Evolutionary conservation across 2,888 invertebrate genomes (phyloP).

Genomic region (Melinaea menophilus): DNA sequence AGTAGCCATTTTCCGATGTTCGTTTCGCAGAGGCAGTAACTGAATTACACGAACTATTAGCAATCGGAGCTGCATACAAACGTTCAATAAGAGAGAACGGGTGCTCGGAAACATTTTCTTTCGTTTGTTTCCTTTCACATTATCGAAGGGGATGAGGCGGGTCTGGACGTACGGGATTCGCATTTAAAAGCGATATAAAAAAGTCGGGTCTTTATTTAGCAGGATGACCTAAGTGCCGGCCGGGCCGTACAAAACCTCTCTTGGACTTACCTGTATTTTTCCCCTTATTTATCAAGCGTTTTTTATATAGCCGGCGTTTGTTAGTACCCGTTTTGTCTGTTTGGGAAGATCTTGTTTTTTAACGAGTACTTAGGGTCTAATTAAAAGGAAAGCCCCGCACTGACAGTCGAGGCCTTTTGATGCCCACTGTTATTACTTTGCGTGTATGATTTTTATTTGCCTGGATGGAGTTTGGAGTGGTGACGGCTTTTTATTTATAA

Average conservation of each 20-base stretch:
- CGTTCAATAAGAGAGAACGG: slow-evolving; percentile 70
- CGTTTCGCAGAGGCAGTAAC: slow-evolving; percentile 56
- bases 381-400: slow-evolving; percentile 75
- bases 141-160: slow-evolving; percentile 69
- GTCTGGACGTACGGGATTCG: slow-evolving; percentile 67
- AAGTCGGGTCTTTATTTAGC: slow-evolving; percentile 75
- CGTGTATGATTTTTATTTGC: slow-evolving; percentile 75
- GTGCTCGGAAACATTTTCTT: slow-evolving; percentile 74
- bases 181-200: slow-evolving; percentile 78
- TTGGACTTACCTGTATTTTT: slow-evolving; percentile 78
- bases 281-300: slow-evolving; percentile 77
- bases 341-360: slow-evolving; percentile 75
- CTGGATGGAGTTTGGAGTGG: slow-evolving; percentile 70
- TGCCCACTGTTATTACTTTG: slow-evolving; percentile 73
- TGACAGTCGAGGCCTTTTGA: slow-evolving; percentile 76
- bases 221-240: slow-evolving; percentile 78
- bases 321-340: slow-evolving; percentile 73
- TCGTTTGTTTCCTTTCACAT: slow-evolving; percentile 76
- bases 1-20: slow-evolving; percentile 49
- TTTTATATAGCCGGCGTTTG: slow-evolving; percentile 70
- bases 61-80: slow-evolving; percentile 71
- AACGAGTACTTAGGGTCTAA: slow-evolving; percentile 77
- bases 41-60: slow-evolving; percentile 74
- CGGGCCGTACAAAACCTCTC: slow-evolving; percentile 74
- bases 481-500: slow-evolving; percentile 48